These are phyloP conservation scores for Apamea epomidion DNA, from an alignment of 2,888 invertebrate species.

Conservation along the genomic window DNA sequence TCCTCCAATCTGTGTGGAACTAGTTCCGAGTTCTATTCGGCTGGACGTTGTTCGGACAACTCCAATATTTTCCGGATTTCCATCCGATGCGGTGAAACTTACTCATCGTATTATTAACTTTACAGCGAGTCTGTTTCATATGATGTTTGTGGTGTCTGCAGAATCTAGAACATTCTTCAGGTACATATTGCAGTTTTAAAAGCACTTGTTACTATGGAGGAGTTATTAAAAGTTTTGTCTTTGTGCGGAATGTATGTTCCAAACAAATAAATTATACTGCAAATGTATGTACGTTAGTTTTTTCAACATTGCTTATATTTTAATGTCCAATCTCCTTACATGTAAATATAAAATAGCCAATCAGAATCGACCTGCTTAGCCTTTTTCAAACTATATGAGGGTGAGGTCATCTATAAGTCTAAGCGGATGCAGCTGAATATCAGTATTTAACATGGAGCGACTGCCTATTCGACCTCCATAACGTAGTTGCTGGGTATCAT, in stretches of 20 bases:
- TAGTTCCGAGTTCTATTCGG: slow-evolving; percentile 16
- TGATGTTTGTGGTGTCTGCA: slow-evolving; percentile 5
- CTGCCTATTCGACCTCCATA: too few relatives aligned
- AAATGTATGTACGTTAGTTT: too few relatives aligned
- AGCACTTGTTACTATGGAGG: not conserved
- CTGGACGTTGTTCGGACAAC: slow-evolving; percentile 25
- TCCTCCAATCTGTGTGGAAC: slow-evolving; percentile 15
- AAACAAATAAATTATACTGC: too few relatives aligned
- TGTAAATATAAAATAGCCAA: too few relatives aligned
- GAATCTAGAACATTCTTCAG: not conserved
- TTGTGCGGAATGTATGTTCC: not conserved
- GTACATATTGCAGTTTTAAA: not conserved
- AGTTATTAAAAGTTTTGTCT: not conserved
- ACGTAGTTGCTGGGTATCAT: too few relatives aligned
- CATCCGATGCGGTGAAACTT: slow-evolving; percentile 33
- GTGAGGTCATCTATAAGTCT: too few relatives aligned
- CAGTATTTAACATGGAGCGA: too few relatives aligned
- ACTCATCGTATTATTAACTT: slow-evolving; percentile 21
- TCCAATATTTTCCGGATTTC: slow-evolving; percentile 38
- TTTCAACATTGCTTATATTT: too few relatives aligned
- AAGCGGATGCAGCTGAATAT: too few relatives aligned
- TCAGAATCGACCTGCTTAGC: too few relatives aligned
- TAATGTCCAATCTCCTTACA: too few relatives aligned
- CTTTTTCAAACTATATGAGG: too few relatives aligned
- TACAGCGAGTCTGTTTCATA: not conserved